Evolutionary conservation across 2,888 invertebrate genomes (phyloP), one percentile per base, ranked within the genome.

Genomic region (Dyspetes luteomarginatus): DNA sequence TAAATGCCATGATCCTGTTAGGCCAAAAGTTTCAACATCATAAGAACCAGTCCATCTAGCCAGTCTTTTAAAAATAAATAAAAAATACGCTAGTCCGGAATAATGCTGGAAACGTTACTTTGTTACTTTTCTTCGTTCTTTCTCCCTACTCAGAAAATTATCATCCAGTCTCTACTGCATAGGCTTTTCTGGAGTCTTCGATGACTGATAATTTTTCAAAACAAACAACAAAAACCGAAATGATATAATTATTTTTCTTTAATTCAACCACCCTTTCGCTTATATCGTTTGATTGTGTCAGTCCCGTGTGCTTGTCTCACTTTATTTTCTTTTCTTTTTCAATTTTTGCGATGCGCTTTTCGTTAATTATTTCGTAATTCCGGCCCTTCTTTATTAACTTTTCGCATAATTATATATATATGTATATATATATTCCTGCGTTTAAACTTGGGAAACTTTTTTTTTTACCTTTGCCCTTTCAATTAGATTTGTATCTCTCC

Each of bases 401-500:
- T 9, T 45, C 26, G 22, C 64, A 45, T 64, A 19, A 15, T 48
- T 48, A 48, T 48, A 17, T 48, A 17, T n/a, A n/a, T n/a, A n/a
- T n/a, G n/a, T n/a, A n/a, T n/a, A n/a, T n/a, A n/a, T n/a, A 48
- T 17, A 7, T 69, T 24, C 17, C 36, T 43, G 41, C 56, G 19
- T 7, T 30, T 24, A 5, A 67, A 52, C 5, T 9, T 15, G 9
- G 36, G 9, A 15, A 30, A n/a, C 30, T 19, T 45, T 15, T n/a
- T 28, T 60, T n/a, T n/a, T n/a, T n/a, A n/a, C n/a, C n/a, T n/a
- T n/a, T n/a, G 50, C 26, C 48, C 4, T 26, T 24, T 75, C 52
- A 69, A 26, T 82, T 67, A 5, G 45, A 50, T 43, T 82, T 81
- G 50, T 83, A 83, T 74, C 86, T 88, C 41, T 86, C 86, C 26